These are phyloP conservation scores for Alligator mississippiensis DNA, from an alignment of 2,113 vertebrate genomes.

Conservation along the genomic window DNA sequence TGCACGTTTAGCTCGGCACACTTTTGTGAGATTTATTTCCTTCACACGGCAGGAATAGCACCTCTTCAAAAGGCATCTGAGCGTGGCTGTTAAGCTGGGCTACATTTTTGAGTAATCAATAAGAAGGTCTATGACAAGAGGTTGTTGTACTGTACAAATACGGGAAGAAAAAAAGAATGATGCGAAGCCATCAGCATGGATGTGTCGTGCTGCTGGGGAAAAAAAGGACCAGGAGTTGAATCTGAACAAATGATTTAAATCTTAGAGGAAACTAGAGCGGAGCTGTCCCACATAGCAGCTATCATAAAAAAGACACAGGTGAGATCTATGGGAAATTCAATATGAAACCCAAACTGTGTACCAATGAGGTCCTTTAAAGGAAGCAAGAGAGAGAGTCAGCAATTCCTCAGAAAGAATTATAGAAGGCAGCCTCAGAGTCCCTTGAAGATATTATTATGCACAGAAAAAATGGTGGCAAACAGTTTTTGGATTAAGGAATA, in stretches of 20 bases:
- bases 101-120: conserved; percentile 75
- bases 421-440: conserved; percentile 44
- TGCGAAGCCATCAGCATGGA: conserved; percentile 66
- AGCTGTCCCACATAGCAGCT: conserved; percentile 64
- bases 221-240: conserved; percentile 54
- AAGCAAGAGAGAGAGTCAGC: conserved; percentile 11
- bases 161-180: conserved; percentile 47
- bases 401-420: conserved; percentile 24
- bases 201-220: conserved; percentile 46
- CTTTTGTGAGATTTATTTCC: conserved; percentile 5
- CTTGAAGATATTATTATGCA: conserved; percentile 55
- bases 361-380: conserved; percentile 43
- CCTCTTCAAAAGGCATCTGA: conserved; percentile 56
- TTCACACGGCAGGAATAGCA: conserved; percentile 36
- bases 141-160: conserved; percentile 74
- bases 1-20: not conserved
- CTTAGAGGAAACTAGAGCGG: conserved; percentile 66
- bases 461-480: not conserved
- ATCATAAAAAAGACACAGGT: conserved; percentile 66
- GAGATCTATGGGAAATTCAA: conserved; percentile 66
- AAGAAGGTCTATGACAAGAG: conserved; percentile 68
- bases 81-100: conserved; percentile 62
- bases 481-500: not conserved
- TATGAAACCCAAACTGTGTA: conserved; percentile 42
- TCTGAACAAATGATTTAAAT: conserved; percentile 65